These are phyloP conservation scores for Phortica okadai DNA, from an alignment of 2,888 invertebrate species.

Conservation along the genomic window DNA sequence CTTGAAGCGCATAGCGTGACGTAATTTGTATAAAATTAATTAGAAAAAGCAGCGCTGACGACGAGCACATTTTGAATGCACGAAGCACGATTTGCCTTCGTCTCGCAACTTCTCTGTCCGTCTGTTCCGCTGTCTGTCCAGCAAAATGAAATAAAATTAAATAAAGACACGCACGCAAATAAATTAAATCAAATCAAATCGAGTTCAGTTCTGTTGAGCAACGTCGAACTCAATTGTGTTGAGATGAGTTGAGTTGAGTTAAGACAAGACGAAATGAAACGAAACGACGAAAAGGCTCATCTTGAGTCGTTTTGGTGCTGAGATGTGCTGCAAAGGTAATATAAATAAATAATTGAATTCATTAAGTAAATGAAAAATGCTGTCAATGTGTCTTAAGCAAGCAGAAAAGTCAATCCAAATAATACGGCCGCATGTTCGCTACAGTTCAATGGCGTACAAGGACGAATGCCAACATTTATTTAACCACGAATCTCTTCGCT, in stretches of 20 bases:
- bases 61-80: slow-evolving; percentile 29
- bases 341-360: slow-evolving; percentile 75
- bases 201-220: slow-evolving; percentile 7
- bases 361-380: slow-evolving; percentile 73
- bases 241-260: not conserved
- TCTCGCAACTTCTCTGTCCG: slow-evolving; percentile 51
- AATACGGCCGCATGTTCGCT: no score
- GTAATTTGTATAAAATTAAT: slow-evolving; percentile 66
- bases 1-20: slow-evolving; percentile 47
- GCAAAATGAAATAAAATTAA: slow-evolving; percentile 47
- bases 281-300: no score
- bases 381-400: slow-evolving; percentile 59
- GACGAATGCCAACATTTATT: not conserved
- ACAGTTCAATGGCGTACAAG: not conserved
- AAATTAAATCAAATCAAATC: slow-evolving; percentile 47
- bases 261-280: slow-evolving; percentile 15
- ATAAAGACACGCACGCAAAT: slow-evolving; percentile 45
- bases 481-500: not conserved
- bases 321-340: slow-evolving; percentile 51
- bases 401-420: no score
- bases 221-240: slow-evolving; percentile 26
- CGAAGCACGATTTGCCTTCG: no score
- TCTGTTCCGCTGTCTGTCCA: not conserved
- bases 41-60: slow-evolving; percentile 1
- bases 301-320: no score